Evolutionary conservation across 2,797 vertebrate species (phyloP), one percentile per base, ranked within the genome.

Genomic region (Microhierax caerulescens): DNA sequence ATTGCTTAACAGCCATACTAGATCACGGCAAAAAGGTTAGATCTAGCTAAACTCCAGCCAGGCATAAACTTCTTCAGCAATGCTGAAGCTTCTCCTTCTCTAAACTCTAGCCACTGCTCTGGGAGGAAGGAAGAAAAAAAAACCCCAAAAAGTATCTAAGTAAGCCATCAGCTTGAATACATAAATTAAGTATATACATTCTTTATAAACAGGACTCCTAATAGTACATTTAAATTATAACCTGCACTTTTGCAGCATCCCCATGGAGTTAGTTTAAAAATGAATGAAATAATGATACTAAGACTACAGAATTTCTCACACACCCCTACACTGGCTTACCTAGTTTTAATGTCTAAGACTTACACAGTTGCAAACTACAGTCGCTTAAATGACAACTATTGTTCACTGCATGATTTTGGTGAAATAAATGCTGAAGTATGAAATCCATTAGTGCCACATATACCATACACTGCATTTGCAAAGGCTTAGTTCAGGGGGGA

Each of bases 161-260:
- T 91, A 96, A 97, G 34, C 25, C 50, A 69, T 77, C 28, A 73
- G 85, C 37, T 76, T 79, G 18, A 95, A 57, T 76, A 95, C 36
- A 95, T 95, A 95, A 96, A 96, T 94, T 96, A 97, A 94, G 56
- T 80, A 77, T 32, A 92, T 75, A 93, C 54, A 85, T 83, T 95
- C 86, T 92, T 93, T 88, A 92, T 88, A 97, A 97, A 97, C 36
- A 90, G 56, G 60, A 79, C 67, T 93, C 87, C 70, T 96, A 92
- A 69, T 56, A 93, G 54, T 53, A 83, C 8, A 37, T 68, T 94
- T 81, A 86, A 95, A 97, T 85, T 59, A 53, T 61, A 95, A 91
- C 83, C 77, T 39, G 11, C 43, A 75, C 54, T 95, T 95, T 21
- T 69, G 28, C 43, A 95, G 92, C 30, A 92, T 47, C 75, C 79